Evolutionary conservation across 2,888 invertebrate genomes (phyloP).

Genomic region (Drepanosiphum platanoidis): DNA sequence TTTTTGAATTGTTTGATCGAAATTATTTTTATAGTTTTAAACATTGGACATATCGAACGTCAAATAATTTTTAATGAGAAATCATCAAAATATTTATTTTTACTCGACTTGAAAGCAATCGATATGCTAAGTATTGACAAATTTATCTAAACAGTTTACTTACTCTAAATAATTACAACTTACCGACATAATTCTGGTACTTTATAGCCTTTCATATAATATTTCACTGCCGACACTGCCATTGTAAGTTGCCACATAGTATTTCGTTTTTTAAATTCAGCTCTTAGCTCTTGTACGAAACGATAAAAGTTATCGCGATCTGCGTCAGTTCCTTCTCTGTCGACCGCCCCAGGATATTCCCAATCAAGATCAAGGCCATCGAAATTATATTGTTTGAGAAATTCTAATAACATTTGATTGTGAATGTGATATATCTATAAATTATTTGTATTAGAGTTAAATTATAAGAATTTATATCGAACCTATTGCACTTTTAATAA

Average conservation of each 20-base stretch:
- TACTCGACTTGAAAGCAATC: too few relatives aligned
- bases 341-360: constrained; percentile 91
- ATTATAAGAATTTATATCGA: constrained; percentile 65
- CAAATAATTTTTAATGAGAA: too few relatives aligned
- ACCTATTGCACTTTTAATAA: constrained; percentile 82
- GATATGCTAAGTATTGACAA: too few relatives aligned
- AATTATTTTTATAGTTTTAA: too few relatives aligned
- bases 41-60: too few relatives aligned
- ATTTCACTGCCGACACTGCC: constrained; percentile 88
- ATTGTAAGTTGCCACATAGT: constrained; percentile 89
- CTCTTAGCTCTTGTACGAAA: constrained; percentile 82
- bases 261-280: constrained; percentile 80
- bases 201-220: constrained; percentile 88
- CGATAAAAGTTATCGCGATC: constrained; percentile 86
- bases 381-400: constrained; percentile 80
- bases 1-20: too few relatives aligned
- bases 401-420: constrained; percentile 69
- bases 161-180: constrained; percentile 67
- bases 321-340: constrained; percentile 83
- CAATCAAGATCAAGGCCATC: constrained; percentile 92
- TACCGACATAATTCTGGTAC: constrained; percentile 89
- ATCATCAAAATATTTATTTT: too few relatives aligned
- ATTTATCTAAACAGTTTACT: too few relatives aligned
- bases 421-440: background rate
- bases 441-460: background rate